Conservation (phyloP, 2,113 vertebrate genomes). For the Taxidea taxus region DNA sequence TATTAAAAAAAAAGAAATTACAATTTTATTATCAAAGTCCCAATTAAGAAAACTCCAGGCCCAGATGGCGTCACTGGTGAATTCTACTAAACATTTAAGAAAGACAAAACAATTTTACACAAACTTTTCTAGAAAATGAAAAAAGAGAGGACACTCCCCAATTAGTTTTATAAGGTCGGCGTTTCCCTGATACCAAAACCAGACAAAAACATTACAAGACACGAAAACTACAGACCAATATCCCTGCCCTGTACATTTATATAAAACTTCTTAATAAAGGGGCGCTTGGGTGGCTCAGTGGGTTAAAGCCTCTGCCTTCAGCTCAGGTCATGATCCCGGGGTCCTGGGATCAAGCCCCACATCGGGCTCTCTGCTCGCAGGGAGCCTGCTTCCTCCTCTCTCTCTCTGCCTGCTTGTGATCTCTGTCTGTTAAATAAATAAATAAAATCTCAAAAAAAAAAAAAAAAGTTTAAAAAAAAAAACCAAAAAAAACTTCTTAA, state of each 20-base stretch:
- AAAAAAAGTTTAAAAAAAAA: no score
- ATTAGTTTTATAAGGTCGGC: not conserved
- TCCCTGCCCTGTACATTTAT: not conserved
- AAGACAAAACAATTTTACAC: not conserved
- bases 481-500: not conserved
- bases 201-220: not conserved
- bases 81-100: not conserved
- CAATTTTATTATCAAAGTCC: not conserved
- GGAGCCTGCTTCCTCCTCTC: no score
- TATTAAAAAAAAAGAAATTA: not conserved
- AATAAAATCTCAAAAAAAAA: no score
- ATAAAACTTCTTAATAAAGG: not conserved
- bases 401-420: no score
- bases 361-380: no score
- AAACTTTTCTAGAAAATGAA: not conserved
- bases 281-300: no score
- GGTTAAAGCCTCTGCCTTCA: no score
- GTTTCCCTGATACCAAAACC: not conserved
- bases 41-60: not conserved
- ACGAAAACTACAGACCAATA: not conserved
- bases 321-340: no score
- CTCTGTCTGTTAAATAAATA: no score
- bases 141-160: not conserved
- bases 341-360: no score
- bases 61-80: not conserved